Evolutionary conservation across 2,113 vertebrate species (phyloP), one percentile per base, ranked within the genome.

Genomic region (Tricholaema leucomelas): DNA sequence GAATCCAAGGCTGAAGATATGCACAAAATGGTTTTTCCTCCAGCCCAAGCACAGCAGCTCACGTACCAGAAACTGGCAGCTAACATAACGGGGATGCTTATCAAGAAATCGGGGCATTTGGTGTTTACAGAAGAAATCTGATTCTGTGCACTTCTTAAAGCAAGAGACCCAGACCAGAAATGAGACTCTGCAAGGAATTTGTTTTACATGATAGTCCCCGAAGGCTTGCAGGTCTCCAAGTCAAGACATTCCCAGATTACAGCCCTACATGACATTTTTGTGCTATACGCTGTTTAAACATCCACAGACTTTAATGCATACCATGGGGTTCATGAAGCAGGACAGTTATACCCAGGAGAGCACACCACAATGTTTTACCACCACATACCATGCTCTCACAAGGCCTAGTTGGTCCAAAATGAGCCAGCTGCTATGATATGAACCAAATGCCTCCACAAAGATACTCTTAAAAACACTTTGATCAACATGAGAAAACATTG

Each of bases 151-250:
- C 52, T 87, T 92, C 88, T 83, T 44, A 5, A 63, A 82, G 63
- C 50, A 46, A 87, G 33, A 76, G 66, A 63, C 42, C 27, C 59
- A 79, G 64, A 73, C 67, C 42, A 44, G 96, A 94, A 95, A 28
- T 1, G 0, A 93, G 93, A 87, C 42, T n/a, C 8, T 17, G 56
- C 93, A 94, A 88, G 78, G 92, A 85, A 92, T 92, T 91, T 96
- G 87, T 78, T 95, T 92, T 92, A 93, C 86, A 83, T 50, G 75
- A 92, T 67, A 82, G 81, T 89, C 92, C 85, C 92, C 87, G 48
- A 95, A 94, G 93, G 93, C 78, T 94, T 67, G 52, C 64, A 90
- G 93, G 91, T 95, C 93, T 95, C 86, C 75, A 64, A 93, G 91
- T 93, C 95, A 92, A 87, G 95, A 77, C 71, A 74, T 95, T 96